Percentiles rank a stretch among this genome's conserved stretches.
Evolutionary conservation across 2,113 vertebrate species (phyloP).

Genomic region (Zapus hudsonius): DNA sequence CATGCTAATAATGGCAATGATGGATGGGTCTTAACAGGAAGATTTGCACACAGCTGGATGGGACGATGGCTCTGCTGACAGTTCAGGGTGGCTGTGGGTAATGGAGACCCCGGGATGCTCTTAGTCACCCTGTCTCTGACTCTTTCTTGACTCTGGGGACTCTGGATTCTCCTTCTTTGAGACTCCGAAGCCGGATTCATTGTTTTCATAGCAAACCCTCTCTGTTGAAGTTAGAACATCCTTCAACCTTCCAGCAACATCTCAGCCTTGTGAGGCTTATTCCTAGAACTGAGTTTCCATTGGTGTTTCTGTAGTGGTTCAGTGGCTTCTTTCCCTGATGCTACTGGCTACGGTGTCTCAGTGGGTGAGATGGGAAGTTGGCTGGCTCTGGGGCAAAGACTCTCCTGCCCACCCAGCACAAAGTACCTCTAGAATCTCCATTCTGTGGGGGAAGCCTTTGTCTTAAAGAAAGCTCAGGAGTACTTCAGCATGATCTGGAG

Average conservation of each 20-base stretch:
- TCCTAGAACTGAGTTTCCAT: background rate
- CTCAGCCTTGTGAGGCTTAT: accelerated
- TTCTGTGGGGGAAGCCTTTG: background rate
- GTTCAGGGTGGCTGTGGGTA: too few relatives aligned
- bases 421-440: background rate
- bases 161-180: background rate
- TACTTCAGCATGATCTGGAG: background rate
- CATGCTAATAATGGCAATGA: too few relatives aligned
- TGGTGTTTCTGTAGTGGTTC: too few relatives aligned
- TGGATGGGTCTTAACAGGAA: background rate
- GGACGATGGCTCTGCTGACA: background rate
- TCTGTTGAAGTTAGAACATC: accelerated
- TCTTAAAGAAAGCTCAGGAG: background rate
- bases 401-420: background rate
- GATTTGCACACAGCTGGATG: accelerated
- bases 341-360: accelerated
- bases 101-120: background rate
- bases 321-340: background rate
- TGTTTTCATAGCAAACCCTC: too few relatives aligned
- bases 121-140: background rate
- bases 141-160: background rate
- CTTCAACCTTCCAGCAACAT: too few relatives aligned
- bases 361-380: background rate
- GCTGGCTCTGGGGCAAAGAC: background rate
- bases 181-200: background rate